Evolutionary conservation across 2,797 vertebrate genomes (phyloP).

Genomic region (Catharus ustulatus): DNA sequence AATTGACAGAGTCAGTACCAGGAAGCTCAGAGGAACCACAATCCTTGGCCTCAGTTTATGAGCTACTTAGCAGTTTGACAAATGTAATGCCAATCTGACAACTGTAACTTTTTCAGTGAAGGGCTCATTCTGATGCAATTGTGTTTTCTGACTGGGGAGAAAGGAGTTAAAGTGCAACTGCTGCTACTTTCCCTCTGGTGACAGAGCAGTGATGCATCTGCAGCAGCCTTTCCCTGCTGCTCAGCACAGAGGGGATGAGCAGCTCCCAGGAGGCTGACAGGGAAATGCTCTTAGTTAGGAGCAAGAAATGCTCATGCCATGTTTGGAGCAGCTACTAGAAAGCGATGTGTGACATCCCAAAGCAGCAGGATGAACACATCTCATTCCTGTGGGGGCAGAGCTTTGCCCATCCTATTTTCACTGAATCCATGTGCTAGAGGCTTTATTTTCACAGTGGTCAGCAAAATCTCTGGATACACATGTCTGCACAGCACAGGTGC

Average conservation of each 20-base stretch:
- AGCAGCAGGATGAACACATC: neutral
- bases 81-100: neutral
- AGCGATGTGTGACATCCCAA: rapidly evolving
- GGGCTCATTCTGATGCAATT: conserved; percentile 39
- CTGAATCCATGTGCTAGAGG: neutral
- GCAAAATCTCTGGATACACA: neutral
- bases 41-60: neutral
- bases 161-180: neutral
- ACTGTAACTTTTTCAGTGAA: neutral
- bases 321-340: neutral
- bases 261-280: neutral
- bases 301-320: neutral
- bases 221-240: neutral
- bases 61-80: conserved; percentile 34
- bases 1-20: neutral
- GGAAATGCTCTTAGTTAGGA: neutral
- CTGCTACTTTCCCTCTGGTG: neutral
- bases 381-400: neutral
- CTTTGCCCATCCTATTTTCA: conserved; percentile 8
- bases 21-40: neutral
- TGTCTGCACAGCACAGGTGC: neutral
- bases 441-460: neutral
- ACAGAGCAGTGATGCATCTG: neutral
- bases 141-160: conserved; percentile 43
- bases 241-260: neutral